These are phyloP conservation scores for Drosophila atroscutellata DNA, from an alignment of 2,888 invertebrate genomes.

Conservation along the genomic window DNA sequence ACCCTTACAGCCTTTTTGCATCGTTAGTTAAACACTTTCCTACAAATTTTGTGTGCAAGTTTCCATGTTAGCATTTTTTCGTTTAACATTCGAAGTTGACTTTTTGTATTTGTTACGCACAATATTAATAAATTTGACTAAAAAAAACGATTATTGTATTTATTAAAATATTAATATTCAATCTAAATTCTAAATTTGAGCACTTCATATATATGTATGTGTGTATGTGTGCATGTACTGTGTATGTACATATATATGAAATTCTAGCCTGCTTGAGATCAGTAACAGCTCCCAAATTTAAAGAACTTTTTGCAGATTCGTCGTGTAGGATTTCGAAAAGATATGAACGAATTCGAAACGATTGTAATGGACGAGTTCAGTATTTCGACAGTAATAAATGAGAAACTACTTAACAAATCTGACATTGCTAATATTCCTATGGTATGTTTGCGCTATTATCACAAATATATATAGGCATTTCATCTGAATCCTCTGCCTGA, in stretches of 20 bases:
- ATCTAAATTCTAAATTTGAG: constrained; percentile 2
- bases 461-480: background rate
- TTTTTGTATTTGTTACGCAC: constrained; percentile 2
- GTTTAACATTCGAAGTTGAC: constrained; percentile 1
- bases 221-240: background rate
- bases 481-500: background rate
- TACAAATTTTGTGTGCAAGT: background rate
- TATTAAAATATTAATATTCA: constrained; percentile 10
- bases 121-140: constrained; percentile 17
- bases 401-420: too few species aligned
- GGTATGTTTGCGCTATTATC: background rate
- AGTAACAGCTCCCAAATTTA: background rate
- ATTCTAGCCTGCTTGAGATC: constrained; percentile 1
- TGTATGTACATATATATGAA: constrained; percentile 1
- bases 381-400: background rate
- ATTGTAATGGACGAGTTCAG: background rate
- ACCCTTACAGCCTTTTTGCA: constrained; percentile 38
- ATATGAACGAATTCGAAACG: background rate
- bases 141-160: constrained; percentile 4
- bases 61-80: background rate
- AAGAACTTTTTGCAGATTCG: background rate
- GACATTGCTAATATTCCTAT: background rate
- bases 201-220: constrained; percentile 5
- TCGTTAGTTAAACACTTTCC: constrained; percentile 17
- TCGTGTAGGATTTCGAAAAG: background rate